Evolutionary conservation across 2,888 invertebrate genomes (phyloP), one percentile per base, ranked within the genome.

Genomic region (Athrips mouffetella): DNA sequence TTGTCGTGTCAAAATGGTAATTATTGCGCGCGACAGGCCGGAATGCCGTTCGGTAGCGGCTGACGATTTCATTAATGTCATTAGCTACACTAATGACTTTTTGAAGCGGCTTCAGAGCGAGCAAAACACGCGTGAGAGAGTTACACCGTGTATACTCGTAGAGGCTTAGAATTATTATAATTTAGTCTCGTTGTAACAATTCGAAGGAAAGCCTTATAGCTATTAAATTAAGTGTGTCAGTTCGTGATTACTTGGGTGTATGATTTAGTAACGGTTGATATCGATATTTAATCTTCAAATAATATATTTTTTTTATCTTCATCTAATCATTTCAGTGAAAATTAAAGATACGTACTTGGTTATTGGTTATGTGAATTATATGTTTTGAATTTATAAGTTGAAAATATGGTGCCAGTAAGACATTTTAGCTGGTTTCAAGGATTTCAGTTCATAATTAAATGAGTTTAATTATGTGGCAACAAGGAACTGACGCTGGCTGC

Each of bases 1-100:
- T 69, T 59, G 65, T 59, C 57, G 63, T 70, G 71, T 73, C 72
- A 69, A 66, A 70, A 72, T 69, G 67, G 64, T 67, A 67, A 69
- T 70, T 63, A 67, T 63, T 48, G 50, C 40, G 50, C 50, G 61
- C 58, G 63, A 57, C 54, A 53, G 47, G 42, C 45, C 60, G 63
- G 68, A 54, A 59, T 54, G 56, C 50, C 52, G 57, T 49, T 50
- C 67, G 60, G 67, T 67, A 67, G 70, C 68, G 58, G 61, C 51
- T 58, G 63, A 64, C 67, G 68, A 69, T 64, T 65, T 68, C 67
- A 71, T 67, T 70, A 71, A 68, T 63, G 67, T 66, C 65, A 70
- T 71, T 63, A 73, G 67, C 62, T 65, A 60, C 57, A 59, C 62
- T 66, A 70, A 70, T 70, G 65, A 66, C 60, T 55, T 62, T 62